Conservation (phyloP, 2,797 vertebrate genomes). For the Ispidina picta region DNA sequence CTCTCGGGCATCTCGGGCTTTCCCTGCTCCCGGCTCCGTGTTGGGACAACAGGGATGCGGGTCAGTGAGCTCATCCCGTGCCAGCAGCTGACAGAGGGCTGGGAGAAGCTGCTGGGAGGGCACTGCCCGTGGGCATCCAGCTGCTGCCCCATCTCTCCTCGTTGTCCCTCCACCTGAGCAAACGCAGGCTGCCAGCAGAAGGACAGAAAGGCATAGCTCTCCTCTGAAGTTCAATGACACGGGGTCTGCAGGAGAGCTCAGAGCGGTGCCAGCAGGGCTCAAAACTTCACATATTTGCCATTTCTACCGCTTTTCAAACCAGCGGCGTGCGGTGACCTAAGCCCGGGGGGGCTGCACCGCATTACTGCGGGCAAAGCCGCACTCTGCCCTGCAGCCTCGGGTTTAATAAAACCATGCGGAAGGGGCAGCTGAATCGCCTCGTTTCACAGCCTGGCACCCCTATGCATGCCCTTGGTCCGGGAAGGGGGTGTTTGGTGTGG, state of each 20-base stretch:
- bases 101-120: neutral
- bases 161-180: too few species aligned
- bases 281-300: neutral
- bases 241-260: neutral
- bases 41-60: neutral
- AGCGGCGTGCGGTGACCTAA: neutral
- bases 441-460: rapidly evolving
- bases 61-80: rapidly evolving
- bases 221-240: neutral
- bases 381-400: neutral
- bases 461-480: rapidly evolving
- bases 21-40: neutral
- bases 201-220: neutral
- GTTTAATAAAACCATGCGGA: neutral
- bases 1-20: too few species aligned
- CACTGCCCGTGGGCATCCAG: neutral
- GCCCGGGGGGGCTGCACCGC: neutral
- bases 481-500: neutral
- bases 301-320: neutral
- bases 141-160: neutral
- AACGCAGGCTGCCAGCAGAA: rapidly evolving
- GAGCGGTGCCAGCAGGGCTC: neutral
- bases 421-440: neutral
- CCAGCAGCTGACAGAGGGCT: neutral
- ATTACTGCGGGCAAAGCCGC: neutral